phyloP scores from a whole-genome alignment of 2,888 invertebrate genomes.

The Scaeva pyrastri region DNA sequence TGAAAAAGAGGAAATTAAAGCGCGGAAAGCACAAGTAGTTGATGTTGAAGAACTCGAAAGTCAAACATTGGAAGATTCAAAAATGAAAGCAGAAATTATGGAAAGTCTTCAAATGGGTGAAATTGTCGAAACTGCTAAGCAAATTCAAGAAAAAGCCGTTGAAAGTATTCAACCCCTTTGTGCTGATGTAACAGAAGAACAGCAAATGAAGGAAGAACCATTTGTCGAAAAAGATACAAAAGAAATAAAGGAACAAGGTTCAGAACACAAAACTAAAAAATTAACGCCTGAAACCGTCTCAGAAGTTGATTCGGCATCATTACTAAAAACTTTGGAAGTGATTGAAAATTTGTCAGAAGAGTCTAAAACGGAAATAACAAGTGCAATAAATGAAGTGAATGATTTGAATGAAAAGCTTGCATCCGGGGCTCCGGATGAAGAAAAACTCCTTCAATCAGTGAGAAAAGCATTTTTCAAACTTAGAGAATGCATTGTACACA shows the following conservation, averaged over 20 bases:
- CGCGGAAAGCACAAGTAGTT: background rate
- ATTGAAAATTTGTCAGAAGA: constrained; percentile 15
- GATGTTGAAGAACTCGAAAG: background rate
- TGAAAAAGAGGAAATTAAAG: background rate
- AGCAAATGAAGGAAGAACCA: background rate
- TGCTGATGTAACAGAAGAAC: background rate
- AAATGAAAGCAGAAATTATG: background rate
- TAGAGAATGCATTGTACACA: constrained; percentile 81
- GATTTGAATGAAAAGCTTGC: constrained; percentile 48
- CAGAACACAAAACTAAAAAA: too few relatives aligned
- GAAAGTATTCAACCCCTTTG: background rate
- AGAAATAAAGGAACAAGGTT: background rate
- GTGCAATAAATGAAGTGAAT: constrained; percentile 36
- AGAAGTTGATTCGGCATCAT: background rate
- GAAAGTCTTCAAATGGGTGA: background rate
- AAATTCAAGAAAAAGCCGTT: background rate
- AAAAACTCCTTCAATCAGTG: constrained; percentile 63
- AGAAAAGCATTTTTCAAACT: constrained; percentile 79
- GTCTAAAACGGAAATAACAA: constrained; percentile 10
- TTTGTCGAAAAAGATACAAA: background rate
- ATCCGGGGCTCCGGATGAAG: constrained; percentile 18
- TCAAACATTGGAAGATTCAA: constrained; percentile 7
- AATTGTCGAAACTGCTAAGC: background rate
- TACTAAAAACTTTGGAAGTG: constrained; percentile 39
- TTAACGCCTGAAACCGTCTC: background rate